Percentiles rank a stretch among this genome's conserved stretches.
These are phyloP conservation scores for Noctua pronuba DNA, from an alignment of 2,888 invertebrate species.

Conservation along the genomic window DNA sequence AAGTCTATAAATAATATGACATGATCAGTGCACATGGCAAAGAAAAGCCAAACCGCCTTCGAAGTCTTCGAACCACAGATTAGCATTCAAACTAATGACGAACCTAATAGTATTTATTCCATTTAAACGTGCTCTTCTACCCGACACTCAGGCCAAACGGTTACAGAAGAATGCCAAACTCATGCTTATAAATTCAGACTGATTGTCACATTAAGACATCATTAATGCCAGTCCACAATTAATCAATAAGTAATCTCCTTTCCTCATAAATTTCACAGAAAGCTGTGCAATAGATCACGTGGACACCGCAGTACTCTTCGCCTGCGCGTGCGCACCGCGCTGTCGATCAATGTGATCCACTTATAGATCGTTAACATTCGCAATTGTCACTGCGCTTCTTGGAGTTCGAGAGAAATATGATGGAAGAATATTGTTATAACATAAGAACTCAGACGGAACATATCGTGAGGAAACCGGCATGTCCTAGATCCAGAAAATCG, in stretches of 20 bases:
- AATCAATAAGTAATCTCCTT: conserved; percentile 54
- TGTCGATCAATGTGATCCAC: conserved; percentile 57
- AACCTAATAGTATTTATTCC: neutral
- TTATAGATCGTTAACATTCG: conserved; percentile 51
- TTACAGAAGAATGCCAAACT: conserved; percentile 20
- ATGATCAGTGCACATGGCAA: neutral
- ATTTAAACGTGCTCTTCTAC: neutral
- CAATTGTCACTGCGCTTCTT: conserved; percentile 41
- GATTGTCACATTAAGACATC: conserved; percentile 19
- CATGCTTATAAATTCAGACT: neutral
- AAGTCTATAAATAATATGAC: neutral
- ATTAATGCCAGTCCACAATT: conserved; percentile 39
- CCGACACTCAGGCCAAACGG: neutral
- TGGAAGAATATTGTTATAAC: neutral
- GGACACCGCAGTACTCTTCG: conserved; percentile 14
- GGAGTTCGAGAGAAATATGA: conserved; percentile 2
- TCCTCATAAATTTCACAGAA: conserved; percentile 48
- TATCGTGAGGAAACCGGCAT: neutral
- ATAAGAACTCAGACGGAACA: neutral
- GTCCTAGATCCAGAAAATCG: too few relatives aligned
- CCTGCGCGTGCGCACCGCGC: conserved; percentile 47
- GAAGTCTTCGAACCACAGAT: neutral
- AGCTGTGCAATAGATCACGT: conserved; percentile 41
- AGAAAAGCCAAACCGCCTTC: neutral
- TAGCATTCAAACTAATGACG: neutral